A percentile compares a stretch with the other conserved stretches of the same genome.
Conservation (phyloP, 1,140 invertebrate species). For the Armadillidium nasatum region DNA sequence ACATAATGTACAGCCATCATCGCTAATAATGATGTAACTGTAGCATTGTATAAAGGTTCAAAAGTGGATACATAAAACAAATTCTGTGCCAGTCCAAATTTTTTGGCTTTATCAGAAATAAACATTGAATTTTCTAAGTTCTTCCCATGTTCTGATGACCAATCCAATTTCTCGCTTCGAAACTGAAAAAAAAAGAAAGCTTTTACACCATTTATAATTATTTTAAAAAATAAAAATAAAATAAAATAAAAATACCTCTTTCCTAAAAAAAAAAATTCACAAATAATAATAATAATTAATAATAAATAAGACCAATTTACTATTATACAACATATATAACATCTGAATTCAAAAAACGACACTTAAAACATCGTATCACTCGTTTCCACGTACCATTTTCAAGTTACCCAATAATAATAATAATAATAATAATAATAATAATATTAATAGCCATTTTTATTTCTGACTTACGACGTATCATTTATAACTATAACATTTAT, state of each 20-base stretch:
- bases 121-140: background rate
- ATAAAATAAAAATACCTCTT: background rate
- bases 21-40: background rate
- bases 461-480: no score
- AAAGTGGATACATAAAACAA: background rate
- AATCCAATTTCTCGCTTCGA: background rate
- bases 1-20: background rate
- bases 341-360: no score
- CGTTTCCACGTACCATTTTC: no score
- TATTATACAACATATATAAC: no score
- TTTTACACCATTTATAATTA: background rate
- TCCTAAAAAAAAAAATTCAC: no score
- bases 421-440: no score
- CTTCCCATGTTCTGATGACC: background rate
- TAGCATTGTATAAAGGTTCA: background rate
- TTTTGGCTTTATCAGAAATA: background rate
- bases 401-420: no score
- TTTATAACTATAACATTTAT: no score
- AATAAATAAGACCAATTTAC: no score
- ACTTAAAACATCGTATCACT: no score
- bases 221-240: background rate
- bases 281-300: no score
- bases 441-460: no score
- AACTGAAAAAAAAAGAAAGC: background rate
- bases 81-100: background rate